A percentile compares a stretch with the other conserved stretches of the same genome.
Conservation (phyloP, 2,797 vertebrate genomes). For the Melanotaenia maccullochi region DNA sequence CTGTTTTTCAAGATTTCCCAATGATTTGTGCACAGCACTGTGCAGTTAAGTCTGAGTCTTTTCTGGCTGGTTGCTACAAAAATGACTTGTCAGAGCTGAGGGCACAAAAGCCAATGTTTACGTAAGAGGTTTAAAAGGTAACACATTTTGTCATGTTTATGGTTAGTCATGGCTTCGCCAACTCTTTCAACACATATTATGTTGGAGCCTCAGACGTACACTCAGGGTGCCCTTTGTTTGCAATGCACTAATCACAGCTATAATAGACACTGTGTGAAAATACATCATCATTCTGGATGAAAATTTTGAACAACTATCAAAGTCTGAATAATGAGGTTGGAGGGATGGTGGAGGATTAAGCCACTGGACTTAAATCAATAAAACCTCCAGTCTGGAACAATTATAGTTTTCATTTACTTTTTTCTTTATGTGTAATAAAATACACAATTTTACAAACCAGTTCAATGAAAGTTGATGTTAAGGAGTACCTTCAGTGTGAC, state of each 20-base stretch:
- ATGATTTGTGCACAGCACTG: constrained; percentile 37
- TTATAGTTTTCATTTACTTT: background rate
- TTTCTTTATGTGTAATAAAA: background rate
- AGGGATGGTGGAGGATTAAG: background rate
- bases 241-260: background rate
- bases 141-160: constrained; percentile 39
- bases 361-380: background rate
- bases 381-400: background rate
- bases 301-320: background rate
- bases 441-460: background rate
- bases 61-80: constrained; percentile 39
- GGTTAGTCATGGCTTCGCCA: constrained; percentile 41
- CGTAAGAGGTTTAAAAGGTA: constrained; percentile 57
- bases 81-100: constrained; percentile 53
- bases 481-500: background rate
- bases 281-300: background rate
- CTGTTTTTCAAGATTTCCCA: constrained; percentile 48
- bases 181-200: constrained; percentile 23
- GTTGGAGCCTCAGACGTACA: background rate
- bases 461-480: background rate
- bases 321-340: background rate
- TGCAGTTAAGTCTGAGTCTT: constrained; percentile 32
- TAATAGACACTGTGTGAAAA: background rate
- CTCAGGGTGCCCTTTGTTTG: background rate
- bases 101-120: constrained; percentile 56